Conservation (phyloP, 2,113 vertebrate genomes). For the Equus quagga region DNA sequence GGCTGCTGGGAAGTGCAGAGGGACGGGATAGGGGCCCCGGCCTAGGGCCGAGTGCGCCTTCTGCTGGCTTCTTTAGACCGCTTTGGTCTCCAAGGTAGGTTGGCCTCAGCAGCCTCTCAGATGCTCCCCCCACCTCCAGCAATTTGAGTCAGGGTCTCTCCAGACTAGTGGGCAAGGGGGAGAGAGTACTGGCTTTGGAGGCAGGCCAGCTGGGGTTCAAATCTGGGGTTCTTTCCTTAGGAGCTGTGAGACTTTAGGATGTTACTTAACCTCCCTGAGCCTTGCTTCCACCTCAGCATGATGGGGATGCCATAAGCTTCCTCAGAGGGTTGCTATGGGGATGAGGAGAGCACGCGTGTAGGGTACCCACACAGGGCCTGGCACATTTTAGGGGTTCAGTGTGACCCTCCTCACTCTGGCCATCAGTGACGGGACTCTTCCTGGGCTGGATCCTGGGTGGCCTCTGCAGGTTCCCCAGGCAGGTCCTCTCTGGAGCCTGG, state of each 20-base stretch:
- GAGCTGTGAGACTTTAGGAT: background rate
- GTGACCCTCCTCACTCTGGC: background rate
- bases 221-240: background rate
- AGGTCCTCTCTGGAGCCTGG: background rate
- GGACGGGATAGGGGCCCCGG: background rate
- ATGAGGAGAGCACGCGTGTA: rapidly evolving
- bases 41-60: background rate
- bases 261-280: background rate
- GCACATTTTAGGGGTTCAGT: background rate
- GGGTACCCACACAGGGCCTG: background rate
- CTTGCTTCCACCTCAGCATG: background rate
- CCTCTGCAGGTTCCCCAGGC: background rate
- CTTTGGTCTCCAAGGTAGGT: background rate
- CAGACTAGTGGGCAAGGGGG: background rate
- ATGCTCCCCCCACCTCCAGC: background rate
- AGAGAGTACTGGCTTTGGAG: conserved; percentile 22
- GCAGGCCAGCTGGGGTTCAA: background rate
- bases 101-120: background rate
- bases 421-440: background rate
- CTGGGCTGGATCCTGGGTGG: background rate
- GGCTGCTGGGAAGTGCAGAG: background rate
- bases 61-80: background rate
- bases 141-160: background rate
- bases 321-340: background rate
- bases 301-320: background rate